Evolutionary conservation across 37 sponge, comb jelly and placozoan genomes (phyloP).

Genomic region (Trichoplax adhaerens): DNA sequence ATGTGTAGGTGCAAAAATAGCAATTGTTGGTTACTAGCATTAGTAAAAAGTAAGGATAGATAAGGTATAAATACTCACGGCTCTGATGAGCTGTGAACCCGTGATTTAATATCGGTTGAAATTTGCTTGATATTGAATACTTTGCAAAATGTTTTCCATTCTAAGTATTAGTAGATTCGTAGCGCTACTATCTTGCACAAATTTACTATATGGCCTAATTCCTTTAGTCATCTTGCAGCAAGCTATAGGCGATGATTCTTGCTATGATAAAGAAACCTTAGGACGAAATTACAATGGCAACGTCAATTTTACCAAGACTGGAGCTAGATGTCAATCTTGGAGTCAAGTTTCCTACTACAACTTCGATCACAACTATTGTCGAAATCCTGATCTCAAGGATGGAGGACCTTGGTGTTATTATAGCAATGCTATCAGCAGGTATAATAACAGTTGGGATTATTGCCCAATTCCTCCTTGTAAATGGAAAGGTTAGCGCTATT

Average conservation of each 20-base stretch:
- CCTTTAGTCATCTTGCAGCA: no score
- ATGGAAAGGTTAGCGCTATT: neutral
- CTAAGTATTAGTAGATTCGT: no score
- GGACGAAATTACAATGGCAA: neutral
- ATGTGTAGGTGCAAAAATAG: no score
- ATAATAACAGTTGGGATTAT: neutral
- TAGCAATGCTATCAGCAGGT: neutral
- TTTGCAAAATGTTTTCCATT: no score
- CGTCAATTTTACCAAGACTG: neutral
- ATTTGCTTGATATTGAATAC: no score
- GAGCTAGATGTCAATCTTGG: neutral
- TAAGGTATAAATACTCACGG: no score
- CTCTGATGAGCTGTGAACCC: no score
- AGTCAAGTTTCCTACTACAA: neutral
- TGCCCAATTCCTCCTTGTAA: neutral
- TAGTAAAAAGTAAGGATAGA: no score
- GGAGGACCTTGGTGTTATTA: neutral
- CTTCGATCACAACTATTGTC: slow-evolving; percentile 3
- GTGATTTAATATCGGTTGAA: no score
- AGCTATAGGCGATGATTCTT: neutral
- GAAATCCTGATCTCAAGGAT: slow-evolving; percentile 3
- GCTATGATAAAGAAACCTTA: neutral
- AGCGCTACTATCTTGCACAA: no score
- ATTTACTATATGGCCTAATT: no score
- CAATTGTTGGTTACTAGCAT: no score